phyloP scores from a whole-genome alignment of 1,140 invertebrate genomes.

The Chrysoperla carnea region DNA sequence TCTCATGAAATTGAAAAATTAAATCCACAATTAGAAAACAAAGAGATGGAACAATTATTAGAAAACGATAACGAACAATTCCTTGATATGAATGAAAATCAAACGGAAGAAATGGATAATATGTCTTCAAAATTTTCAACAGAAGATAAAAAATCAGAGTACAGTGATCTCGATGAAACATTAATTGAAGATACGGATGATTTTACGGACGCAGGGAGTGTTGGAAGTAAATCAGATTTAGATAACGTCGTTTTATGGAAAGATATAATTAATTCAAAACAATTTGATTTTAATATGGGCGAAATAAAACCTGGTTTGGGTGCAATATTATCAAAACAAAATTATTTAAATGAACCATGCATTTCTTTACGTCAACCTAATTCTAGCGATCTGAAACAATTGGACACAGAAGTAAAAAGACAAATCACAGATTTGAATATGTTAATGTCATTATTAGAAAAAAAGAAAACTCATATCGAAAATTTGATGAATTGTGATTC shows the following conservation, averaged over 20 bases:
- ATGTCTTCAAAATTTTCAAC: conserved; percentile 1
- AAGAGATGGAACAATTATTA: background rate
- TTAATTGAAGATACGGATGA: conserved; percentile 3
- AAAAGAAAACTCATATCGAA: conserved; percentile 3
- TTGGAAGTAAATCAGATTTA: too few species aligned
- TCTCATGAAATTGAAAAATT: background rate
- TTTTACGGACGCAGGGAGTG: background rate
- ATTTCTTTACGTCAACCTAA: too few species aligned
- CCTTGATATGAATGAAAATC: background rate
- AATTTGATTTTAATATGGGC: too few species aligned
- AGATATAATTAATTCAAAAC: too few species aligned
- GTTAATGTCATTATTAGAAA: conserved; percentile 3
- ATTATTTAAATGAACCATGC: too few species aligned
- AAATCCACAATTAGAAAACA: background rate
- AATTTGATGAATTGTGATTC: conserved; percentile 2
- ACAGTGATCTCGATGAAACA: conserved; percentile 4
- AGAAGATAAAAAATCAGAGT: background rate
- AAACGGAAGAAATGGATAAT: background rate
- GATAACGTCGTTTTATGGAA: too few species aligned
- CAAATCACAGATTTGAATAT: conserved; percentile 1
- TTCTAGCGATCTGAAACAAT: too few species aligned
- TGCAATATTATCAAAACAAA: too few species aligned
- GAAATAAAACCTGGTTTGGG: too few species aligned
- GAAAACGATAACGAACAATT: background rate
- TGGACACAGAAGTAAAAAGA: too few species aligned